Evolutionary conservation across 2,888 invertebrate species (phyloP).

Genomic region (Macrophya annulata): DNA sequence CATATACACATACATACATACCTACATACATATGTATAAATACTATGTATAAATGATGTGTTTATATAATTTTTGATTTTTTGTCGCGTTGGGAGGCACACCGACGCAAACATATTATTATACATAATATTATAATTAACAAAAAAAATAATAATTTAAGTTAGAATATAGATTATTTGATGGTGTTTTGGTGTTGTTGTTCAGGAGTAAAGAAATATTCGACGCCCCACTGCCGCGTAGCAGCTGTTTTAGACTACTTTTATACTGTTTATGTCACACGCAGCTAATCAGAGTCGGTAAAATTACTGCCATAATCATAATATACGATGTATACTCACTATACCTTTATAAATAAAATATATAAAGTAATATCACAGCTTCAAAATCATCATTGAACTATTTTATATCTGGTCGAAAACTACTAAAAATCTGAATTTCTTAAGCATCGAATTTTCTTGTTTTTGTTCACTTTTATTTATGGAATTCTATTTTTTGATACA

Average conservation of each 20-base stretch:
- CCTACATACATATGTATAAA: not conserved
- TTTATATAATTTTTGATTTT: conserved; percentile 51
- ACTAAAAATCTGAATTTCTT: not conserved
- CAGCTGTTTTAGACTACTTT: conserved; percentile 73
- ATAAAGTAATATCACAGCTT: conserved; percentile 54
- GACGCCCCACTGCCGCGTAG: conserved; percentile 68
- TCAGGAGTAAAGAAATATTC: conserved; percentile 64
- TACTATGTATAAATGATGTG: conserved; percentile 23
- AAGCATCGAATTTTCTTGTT: not conserved
- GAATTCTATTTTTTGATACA: not conserved
- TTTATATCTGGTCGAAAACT: not conserved
- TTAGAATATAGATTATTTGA: conserved; percentile 58
- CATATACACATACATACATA: conserved; percentile 56
- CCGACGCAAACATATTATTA: conserved; percentile 56
- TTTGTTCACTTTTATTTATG: not conserved
- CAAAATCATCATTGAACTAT: not conserved
- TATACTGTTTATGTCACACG: conserved; percentile 75
- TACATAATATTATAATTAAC: conserved; percentile 42
- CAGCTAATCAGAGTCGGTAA: conserved; percentile 74
- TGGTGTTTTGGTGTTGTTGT: conserved; percentile 63
- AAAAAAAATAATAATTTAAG: conserved; percentile 57
- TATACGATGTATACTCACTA: conserved; percentile 75
- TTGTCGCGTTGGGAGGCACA: conserved; percentile 62
- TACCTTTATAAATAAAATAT: conserved; percentile 77
- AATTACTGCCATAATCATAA: conserved; percentile 75